Conservation (phyloP, 2,113 vertebrate genomes). For the Bubo bubo region DNA sequence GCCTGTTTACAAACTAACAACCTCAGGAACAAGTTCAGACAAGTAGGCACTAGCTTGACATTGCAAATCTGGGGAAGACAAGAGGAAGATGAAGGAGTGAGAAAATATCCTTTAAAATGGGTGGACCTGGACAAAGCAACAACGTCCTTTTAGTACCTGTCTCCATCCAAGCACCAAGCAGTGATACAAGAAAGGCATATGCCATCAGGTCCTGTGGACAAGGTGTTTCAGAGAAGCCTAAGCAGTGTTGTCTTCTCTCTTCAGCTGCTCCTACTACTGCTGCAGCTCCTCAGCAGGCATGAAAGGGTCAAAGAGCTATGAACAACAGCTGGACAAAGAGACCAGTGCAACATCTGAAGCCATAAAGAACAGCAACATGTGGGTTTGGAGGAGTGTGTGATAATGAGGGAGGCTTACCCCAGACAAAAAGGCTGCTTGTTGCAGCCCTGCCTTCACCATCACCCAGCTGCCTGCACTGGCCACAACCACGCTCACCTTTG, state of each 20-base stretch:
- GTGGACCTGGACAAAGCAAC: not conserved
- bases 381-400: not conserved
- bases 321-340: not conserved
- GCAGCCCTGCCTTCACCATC: not conserved
- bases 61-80: not conserved
- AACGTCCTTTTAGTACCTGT: not conserved
- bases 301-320: rapidly evolving
- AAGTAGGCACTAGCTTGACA: not conserved
- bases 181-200: not conserved
- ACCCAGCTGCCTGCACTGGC: not conserved
- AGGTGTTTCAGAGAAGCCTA: not conserved
- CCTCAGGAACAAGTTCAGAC: not conserved
- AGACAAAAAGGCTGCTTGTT: not conserved
- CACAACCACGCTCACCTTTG: rapidly evolving
- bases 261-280: not conserved
- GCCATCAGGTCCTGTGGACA: not conserved
- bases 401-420: not conserved
- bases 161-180: not conserved
- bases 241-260: not conserved
- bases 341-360: not conserved
- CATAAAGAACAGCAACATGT: not conserved
- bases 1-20: not conserved
- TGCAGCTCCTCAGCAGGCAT: not conserved
- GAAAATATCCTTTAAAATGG: not conserved
- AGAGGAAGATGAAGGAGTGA: not conserved